Conservation (phyloP, 64 coral and sea anemone species). For the Pocillopora verrucosa region DNA sequence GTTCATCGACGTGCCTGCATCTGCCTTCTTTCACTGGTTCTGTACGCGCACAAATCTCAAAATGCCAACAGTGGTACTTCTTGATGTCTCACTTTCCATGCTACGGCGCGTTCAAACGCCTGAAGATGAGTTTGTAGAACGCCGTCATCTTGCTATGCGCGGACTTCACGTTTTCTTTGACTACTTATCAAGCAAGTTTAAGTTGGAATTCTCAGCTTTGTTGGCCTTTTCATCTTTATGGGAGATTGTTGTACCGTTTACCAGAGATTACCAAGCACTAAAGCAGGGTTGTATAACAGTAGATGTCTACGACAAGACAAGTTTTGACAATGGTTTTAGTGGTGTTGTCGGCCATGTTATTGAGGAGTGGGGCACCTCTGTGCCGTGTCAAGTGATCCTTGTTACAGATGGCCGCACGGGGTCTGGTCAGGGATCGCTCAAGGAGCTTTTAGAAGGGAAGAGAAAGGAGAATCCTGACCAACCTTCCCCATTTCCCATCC, state of each 20-base stretch:
- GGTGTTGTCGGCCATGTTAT: conserved; percentile 94
- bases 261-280: conserved; percentile 84
- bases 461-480: conserved; percentile 50
- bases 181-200: conserved; percentile 80
- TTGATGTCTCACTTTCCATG: conserved; percentile 98
- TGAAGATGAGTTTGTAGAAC: conserved; percentile 70
- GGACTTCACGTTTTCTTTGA: conserved; percentile 95
- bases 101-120: conserved; percentile 72
- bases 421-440: conserved; percentile 77
- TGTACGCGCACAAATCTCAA: background rate
- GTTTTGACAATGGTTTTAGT: conserved; percentile 90
- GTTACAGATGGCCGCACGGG: conserved; percentile 92
- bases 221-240: conserved; percentile 97
- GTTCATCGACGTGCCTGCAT: no score
- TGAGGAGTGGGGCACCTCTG: conserved; percentile 95
- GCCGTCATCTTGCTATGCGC: conserved; percentile 76
- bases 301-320: conserved; percentile 91
- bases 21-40: background rate
- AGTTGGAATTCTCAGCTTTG: conserved; percentile 91
- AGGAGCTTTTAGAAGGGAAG: conserved; percentile 78
- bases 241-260: conserved; percentile 97
- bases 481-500: conserved; percentile 75
- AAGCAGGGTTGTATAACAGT: conserved; percentile 98
- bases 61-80: conserved; percentile 97
- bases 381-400: conserved; percentile 86